Conservation (phyloP, 1,140 invertebrate genomes). For the Theocolax elegans region DNA sequence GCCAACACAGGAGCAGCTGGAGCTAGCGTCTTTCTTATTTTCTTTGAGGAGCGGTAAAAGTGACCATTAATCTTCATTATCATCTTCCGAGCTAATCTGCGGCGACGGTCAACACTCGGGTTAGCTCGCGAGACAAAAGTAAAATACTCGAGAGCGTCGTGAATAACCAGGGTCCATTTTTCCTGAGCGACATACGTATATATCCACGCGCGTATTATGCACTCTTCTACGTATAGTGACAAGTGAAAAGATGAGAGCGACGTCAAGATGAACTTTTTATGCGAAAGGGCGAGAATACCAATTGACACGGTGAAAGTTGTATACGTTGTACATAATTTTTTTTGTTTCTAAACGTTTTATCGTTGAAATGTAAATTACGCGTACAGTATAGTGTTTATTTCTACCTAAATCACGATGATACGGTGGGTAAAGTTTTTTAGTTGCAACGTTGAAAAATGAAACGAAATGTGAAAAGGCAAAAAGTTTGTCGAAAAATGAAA, state of each 20-base stretch:
- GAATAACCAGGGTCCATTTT: neutral
- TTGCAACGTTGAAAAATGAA: no score
- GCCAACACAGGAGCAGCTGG: no score
- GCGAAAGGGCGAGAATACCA: no score
- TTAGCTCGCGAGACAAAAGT: constrained; percentile 45
- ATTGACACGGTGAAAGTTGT: no score
- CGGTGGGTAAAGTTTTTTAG: no score
- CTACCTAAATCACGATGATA: no score
- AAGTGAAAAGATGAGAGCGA: neutral
- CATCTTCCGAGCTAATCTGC: constrained; percentile 45
- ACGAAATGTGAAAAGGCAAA: neutral
- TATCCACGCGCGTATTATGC: neutral
- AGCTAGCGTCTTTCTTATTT: neutral
- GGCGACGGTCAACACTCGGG: constrained; percentile 47
- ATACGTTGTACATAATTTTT: no score
- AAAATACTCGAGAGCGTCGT: neutral
- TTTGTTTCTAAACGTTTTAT: no score
- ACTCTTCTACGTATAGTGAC: neutral
- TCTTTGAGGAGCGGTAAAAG: constrained; percentile 1
- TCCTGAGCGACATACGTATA: neutral
- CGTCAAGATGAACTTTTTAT: no score
- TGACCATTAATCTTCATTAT: constrained; percentile 46
- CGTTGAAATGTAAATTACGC: no score
- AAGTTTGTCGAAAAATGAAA: no score
- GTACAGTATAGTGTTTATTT: no score